Percentiles rank a stretch among this genome's conserved stretches.
Evolutionary conservation across 2,888 invertebrate species (phyloP).

Genomic region (Agonopterix alstromeriana): DNA sequence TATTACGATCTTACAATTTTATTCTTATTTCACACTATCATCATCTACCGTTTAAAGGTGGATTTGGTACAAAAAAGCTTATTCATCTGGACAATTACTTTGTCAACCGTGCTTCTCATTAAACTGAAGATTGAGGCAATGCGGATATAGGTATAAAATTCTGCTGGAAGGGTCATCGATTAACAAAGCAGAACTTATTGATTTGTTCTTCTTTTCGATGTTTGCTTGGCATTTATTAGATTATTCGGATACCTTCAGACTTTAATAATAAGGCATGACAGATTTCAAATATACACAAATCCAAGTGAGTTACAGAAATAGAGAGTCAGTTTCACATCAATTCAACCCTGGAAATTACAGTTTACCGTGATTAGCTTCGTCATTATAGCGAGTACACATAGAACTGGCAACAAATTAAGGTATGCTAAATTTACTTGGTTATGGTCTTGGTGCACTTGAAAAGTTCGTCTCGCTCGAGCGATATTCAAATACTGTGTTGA

Average conservation of each 20-base stretch:
- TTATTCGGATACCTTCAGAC: no score
- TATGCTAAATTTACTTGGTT: not conserved
- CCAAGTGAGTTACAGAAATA: no score
- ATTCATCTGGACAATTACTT: slow-evolving; percentile 39
- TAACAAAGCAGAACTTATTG: not conserved
- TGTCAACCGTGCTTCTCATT: slow-evolving; percentile 67
- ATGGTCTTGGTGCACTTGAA: not conserved
- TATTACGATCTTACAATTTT: slow-evolving; percentile 35
- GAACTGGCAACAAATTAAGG: no score
- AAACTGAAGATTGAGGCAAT: slow-evolving; percentile 25
- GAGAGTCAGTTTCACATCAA: no score
- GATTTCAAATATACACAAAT: no score
- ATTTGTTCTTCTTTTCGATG: no score
- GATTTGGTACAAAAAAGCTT: slow-evolving; percentile 42
- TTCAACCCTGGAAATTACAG: no score
- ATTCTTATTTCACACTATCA: slow-evolving; percentile 28
- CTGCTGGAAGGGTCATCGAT: slow-evolving; percentile 13
- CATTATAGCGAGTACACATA: no score
- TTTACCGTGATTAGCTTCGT: no score
- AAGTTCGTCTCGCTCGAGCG: not conserved
- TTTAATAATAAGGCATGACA: no score
- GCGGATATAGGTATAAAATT: slow-evolving; percentile 7
- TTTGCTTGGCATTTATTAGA: not conserved
- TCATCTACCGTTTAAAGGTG: slow-evolving; percentile 42
- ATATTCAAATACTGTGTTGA: not conserved